Base-by-base conservation (phyloP, 1,140 invertebrate genomes). In the Stegodyphus mimosarum region DNA sequence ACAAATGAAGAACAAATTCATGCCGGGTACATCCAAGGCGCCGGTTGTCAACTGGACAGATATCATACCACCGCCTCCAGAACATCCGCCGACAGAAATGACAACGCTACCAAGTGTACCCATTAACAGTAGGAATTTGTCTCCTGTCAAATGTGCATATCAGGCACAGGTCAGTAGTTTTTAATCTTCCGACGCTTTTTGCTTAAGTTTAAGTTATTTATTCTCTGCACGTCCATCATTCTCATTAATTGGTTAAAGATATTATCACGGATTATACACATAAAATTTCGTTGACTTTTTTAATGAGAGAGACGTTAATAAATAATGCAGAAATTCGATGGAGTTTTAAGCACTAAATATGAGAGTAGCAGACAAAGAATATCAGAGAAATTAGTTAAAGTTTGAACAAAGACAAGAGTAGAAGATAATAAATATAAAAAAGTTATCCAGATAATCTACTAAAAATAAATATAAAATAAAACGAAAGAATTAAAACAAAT, bases 1-100 rank as follows among this genome's bases (percentile, higher is more conserved):
- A 13, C 77, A 83, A 89, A 81, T 89, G 89, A 78, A 90, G 89
- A 80, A 72, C 52, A 84, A 84, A 17, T 84, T 84, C n/a, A 67
- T 84, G 60, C 81, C 81, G 0, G 72, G 70, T 0, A 69, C 83
- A 0, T 89, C 90, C 18, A 89, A 90, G 88, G 90, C 91, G 48
- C 78, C 88, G 5, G 90, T 94, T 84, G 93, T 95, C 0, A 95
- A 95, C 89, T 95, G 94, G 94, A 94, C 93, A 17, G 94, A 95
- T 88, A 93, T 95, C 88, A 90, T 95, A 50, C 95, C 95, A 9
- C 95, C 95, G 67, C 95, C 95, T 2, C 95, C 95, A 0, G 94
- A 95, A 87, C 94, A 95, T 90, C 95, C 95, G 11, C 95, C 95
- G 0, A 89, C 88, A 75, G 90, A 90, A 55, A 87, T 88, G 53